These are phyloP conservation scores for Rhinoderma darwinii DNA, from an alignment of 2,113 vertebrate genomes.

Conservation along the genomic window DNA sequence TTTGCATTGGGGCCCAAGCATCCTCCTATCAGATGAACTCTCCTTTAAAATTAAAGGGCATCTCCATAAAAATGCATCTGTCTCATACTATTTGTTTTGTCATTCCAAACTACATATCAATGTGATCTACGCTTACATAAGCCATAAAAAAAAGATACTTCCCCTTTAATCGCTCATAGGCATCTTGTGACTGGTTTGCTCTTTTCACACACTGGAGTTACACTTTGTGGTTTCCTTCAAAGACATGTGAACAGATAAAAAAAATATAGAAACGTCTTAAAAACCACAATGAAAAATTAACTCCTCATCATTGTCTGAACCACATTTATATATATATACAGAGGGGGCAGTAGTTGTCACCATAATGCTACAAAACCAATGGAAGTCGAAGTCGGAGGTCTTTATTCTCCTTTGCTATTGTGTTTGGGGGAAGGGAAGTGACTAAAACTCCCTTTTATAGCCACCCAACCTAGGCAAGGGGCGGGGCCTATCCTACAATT, in stretches of 20 bases:
- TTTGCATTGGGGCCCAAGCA: too few species aligned
- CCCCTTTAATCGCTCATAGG: not conserved
- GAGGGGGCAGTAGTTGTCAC: too few species aligned
- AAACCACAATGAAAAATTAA: not conserved
- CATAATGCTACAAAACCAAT: too few species aligned
- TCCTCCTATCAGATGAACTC: not conserved
- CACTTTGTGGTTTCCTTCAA: constrained; percentile 20
- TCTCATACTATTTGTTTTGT: not conserved
- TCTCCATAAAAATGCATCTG: not conserved
- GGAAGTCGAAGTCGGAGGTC: too few species aligned
- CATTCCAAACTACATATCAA: not conserved
- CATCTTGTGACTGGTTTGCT: not conserved
- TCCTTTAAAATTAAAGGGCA: not conserved
- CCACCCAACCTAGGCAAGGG: not conserved
- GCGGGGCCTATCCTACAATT: too few species aligned
- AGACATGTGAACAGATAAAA: not conserved
- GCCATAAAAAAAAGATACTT: not conserved
- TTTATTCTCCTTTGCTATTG: too few species aligned
- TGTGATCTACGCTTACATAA: not conserved
- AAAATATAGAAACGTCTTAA: not conserved
- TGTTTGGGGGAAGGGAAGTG: too few species aligned
- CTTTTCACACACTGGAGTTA: not conserved
- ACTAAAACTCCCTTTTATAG: too few species aligned
- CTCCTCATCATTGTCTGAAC: not conserved
- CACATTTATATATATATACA: too few species aligned